Percentiles rank a stretch among this genome's conserved stretches.
phyloP scores from a whole-genome alignment of 2,888 invertebrate genomes.

The Scaptomyza polygonia region DNA sequence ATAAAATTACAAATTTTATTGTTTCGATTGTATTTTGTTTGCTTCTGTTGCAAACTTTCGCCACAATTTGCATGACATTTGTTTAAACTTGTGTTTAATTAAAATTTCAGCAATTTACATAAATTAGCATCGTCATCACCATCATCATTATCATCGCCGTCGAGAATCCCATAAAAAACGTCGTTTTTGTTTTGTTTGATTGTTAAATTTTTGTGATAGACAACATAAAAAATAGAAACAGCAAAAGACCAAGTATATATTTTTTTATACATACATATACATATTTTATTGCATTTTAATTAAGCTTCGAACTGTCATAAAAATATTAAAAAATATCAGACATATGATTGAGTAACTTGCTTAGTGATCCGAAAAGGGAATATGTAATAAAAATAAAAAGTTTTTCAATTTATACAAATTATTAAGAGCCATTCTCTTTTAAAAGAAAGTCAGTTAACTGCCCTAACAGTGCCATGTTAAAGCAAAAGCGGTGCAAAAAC shows the following conservation, averaged over 20 bases:
- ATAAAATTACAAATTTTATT: conserved; percentile 54
- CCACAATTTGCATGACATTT: conserved; percentile 70
- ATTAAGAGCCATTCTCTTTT: not conserved
- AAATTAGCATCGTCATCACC: conserved; percentile 49
- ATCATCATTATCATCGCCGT: conserved; percentile 23
- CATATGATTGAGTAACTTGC: conserved; percentile 6
- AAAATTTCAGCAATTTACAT: conserved; percentile 69
- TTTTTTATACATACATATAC: no score
- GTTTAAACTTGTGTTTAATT: conserved; percentile 65
- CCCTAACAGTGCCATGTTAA: conserved; percentile 7
- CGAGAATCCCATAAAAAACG: conserved; percentile 38
- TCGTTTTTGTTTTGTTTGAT: conserved; percentile 1
- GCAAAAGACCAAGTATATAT: no score
- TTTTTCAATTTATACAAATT: not conserved
- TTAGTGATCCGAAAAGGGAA: conserved; percentile 1
- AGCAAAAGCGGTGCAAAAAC: conserved; percentile 2
- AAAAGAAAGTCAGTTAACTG: not conserved
- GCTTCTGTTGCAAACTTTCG: conserved; percentile 46
- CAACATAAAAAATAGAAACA: conserved; percentile 7
- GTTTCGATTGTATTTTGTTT: conserved; percentile 33
- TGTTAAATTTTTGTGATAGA: conserved; percentile 16
- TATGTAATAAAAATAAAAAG: not conserved
- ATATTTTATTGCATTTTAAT: not conserved
- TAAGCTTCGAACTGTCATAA: conserved; percentile 8
- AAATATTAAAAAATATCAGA: conserved; percentile 14